Percentiles rank a stretch among this genome's conserved stretches.
These are phyloP conservation scores for Isoperla grammatica DNA, from an alignment of 2,888 invertebrate species.

Conservation along the genomic window DNA sequence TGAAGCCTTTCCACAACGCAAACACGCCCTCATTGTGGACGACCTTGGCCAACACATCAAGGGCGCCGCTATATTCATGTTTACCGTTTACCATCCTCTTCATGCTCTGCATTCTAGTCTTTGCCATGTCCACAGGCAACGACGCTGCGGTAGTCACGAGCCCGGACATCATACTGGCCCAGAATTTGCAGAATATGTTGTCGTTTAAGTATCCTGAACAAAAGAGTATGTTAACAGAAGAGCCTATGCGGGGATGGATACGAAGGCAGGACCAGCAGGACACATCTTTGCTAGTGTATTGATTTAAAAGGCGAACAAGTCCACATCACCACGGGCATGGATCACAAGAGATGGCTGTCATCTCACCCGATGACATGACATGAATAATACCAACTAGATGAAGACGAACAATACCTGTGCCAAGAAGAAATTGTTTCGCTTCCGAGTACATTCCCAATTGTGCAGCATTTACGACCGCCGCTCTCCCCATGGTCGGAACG, in stretches of 20 bases:
- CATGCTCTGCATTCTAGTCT: constrained; percentile 98
- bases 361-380: too few species aligned
- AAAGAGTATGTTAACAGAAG: constrained; percentile 13
- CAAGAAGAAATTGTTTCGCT: constrained; percentile 29
- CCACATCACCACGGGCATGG: too few species aligned
- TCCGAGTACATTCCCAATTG: constrained; percentile 92
- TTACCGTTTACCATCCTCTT: constrained; percentile 76
- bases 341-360: too few species aligned
- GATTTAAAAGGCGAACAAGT: too few species aligned
- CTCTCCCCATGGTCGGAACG: constrained; percentile 77
- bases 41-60: constrained; percentile 75
- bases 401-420: constrained; percentile 51
- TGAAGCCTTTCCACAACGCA: constrained; percentile 96
- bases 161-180: constrained; percentile 95
- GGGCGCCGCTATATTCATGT: constrained; percentile 77
- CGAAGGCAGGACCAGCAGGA: too few species aligned
- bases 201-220: constrained; percentile 61
- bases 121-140: constrained; percentile 99
- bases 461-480: constrained; percentile 98
- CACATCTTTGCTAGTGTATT: too few species aligned
- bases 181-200: constrained; percentile 85
- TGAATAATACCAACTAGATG: constrained; percentile 40
- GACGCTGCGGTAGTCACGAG: constrained; percentile 94
- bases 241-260: too few species aligned
- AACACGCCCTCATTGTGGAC: constrained; percentile 85